Conservation (phyloP, 2,888 invertebrate species). For the Euproctis similis region DNA sequence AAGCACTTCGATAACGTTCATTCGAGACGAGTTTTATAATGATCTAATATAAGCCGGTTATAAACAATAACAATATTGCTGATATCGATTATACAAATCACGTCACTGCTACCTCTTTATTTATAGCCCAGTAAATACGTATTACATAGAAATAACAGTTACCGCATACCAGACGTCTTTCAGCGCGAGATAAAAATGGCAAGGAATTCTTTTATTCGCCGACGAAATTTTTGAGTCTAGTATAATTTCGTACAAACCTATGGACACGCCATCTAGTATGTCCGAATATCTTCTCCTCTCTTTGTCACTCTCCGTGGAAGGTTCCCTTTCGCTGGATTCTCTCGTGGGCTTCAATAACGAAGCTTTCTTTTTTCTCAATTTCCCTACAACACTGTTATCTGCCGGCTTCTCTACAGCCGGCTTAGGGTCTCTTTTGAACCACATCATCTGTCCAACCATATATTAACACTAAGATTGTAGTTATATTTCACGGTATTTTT, state of each 20-base stretch:
- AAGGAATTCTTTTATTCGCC: constrained; percentile 23
- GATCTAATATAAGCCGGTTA: not conserved
- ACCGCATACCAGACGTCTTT: constrained; percentile 15
- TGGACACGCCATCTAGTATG: constrained; percentile 61
- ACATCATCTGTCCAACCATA: constrained; percentile 55
- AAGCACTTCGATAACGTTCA: too few relatives aligned
- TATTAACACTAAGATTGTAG: constrained; percentile 10
- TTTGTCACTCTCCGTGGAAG: constrained; percentile 65
- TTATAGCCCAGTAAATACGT: constrained; percentile 7
- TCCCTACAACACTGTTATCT: constrained; percentile 55
- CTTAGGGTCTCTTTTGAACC: constrained; percentile 67
- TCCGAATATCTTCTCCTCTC: constrained; percentile 64
- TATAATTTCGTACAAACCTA: constrained; percentile 40
- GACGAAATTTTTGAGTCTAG: too few relatives aligned
- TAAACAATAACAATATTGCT: constrained; percentile 8
- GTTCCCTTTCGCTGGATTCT: constrained; percentile 66
- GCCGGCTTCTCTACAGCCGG: constrained; percentile 46
- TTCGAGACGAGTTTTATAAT: too few relatives aligned
- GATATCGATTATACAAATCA: constrained; percentile 9
- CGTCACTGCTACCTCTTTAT: constrained; percentile 15
- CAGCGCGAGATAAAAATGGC: constrained; percentile 23
- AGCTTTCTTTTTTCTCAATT: constrained; percentile 59
- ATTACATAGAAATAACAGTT: constrained; percentile 12
- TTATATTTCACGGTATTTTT: constrained; percentile 11
- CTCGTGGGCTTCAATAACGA: constrained; percentile 54